Evolutionary conservation across 2,113 vertebrate species (phyloP).

Genomic region (Protobothrops mucrosquamatus): DNA sequence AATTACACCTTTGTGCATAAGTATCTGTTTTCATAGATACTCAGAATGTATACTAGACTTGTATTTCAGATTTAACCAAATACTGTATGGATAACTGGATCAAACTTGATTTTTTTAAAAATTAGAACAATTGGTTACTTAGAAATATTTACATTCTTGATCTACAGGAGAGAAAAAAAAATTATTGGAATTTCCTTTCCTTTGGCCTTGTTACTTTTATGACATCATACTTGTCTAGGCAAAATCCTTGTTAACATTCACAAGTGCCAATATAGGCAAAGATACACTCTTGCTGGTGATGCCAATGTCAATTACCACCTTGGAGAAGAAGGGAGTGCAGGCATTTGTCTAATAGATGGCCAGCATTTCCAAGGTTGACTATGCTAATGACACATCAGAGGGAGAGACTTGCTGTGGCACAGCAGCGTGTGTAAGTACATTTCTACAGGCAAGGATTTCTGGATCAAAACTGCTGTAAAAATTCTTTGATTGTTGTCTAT

Average conservation of each 20-base stretch:
- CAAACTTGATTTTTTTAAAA: not conserved
- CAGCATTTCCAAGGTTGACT: not conserved
- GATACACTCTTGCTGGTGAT: not conserved
- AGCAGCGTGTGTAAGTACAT: not conserved
- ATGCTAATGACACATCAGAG: not conserved
- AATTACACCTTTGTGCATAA: not conserved
- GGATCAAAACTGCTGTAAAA: not conserved
- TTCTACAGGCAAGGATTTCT: not conserved
- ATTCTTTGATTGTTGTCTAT: not conserved
- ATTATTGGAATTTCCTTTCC: slow-evolving; percentile 18
- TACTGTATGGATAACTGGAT: slow-evolving; percentile 32
- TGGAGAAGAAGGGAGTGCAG: not conserved
- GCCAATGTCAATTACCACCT: not conserved
- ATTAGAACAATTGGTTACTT: not conserved
- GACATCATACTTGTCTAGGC: not conserved
- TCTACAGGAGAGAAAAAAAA: not conserved
- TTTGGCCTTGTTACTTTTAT: not conserved
- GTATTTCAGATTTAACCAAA: slow-evolving; percentile 37
- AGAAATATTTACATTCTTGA: not conserved
- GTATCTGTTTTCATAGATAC: slow-evolving; percentile 26
- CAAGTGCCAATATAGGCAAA: not conserved
- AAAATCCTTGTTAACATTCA: not conserved
- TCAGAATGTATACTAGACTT: slow-evolving; percentile 9
- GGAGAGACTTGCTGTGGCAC: not conserved
- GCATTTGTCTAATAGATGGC: not conserved